Evolutionary conservation across 2,888 invertebrate species (phyloP).

Genomic region (Oligia latruncula): DNA sequence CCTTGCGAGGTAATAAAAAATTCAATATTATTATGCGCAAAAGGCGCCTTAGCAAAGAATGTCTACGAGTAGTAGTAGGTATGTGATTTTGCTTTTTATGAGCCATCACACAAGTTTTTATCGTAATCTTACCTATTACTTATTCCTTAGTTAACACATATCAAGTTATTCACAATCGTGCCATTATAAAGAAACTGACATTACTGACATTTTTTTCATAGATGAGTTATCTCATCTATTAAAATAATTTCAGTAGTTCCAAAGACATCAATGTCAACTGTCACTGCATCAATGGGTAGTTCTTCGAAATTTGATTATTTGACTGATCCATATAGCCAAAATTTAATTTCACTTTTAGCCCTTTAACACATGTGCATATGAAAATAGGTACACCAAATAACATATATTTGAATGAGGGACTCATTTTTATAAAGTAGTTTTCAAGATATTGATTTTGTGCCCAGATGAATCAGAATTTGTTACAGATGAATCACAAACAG

Average conservation of each 20-base stretch:
- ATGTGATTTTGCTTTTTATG: constrained; percentile 8
- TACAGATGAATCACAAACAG: no score
- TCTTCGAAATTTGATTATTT: no score
- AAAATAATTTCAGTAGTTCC: constrained; percentile 56
- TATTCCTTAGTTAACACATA: background rate
- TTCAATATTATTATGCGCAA: background rate
- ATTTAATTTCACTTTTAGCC: no score
- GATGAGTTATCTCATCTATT: constrained; percentile 27
- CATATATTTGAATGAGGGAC: no score
- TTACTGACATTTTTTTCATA: no score
- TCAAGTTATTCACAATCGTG: background rate
- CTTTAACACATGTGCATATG: no score
- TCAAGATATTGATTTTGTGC: no score
- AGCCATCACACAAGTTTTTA: constrained; percentile 2
- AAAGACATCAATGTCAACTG: constrained; percentile 57
- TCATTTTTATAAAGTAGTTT: no score
- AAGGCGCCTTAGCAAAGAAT: background rate
- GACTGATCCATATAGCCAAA: no score
- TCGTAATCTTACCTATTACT: background rate
- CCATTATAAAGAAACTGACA: background rate
- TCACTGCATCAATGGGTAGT: constrained; percentile 33
- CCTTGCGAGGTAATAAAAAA: background rate
- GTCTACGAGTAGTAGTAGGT: background rate
- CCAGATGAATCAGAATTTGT: no score
- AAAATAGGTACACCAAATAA: no score